Conservation (phyloP, 2,797 vertebrate genomes). For the Enoplosus armatus region DNA sequence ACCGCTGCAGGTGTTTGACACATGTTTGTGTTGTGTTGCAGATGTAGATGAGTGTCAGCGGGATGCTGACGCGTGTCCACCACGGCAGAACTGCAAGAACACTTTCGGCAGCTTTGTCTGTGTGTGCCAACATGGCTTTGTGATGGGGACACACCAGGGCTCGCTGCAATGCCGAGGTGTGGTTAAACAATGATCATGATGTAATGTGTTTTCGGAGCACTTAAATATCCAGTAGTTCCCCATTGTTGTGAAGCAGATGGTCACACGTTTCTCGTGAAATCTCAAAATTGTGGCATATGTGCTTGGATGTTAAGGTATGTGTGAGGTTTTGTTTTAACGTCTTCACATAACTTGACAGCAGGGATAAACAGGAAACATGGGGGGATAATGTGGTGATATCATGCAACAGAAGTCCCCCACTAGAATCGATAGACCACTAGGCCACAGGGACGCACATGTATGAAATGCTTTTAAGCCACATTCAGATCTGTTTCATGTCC, state of each 20-base stretch:
- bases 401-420: slow-evolving; percentile 14
- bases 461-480: slow-evolving; percentile 27
- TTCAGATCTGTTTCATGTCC: slow-evolving; percentile 64
- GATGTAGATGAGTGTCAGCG: slow-evolving; percentile 80
- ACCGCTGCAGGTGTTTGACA: slow-evolving; percentile 15
- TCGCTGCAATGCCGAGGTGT: slow-evolving; percentile 77
- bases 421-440: slow-evolving; percentile 16
- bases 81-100: slow-evolving; percentile 80
- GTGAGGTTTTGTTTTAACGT: neutral
- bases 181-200: neutral
- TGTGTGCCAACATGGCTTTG: slow-evolving; percentile 74
- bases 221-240: neutral
- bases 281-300: neutral
- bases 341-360: slow-evolving; percentile 9
- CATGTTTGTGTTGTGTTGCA: slow-evolving; percentile 61
- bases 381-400: neutral
- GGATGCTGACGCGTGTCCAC: slow-evolving; percentile 62
- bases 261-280: slow-evolving; percentile 34
- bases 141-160: slow-evolving; percentile 71
- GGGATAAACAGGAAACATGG: neutral
- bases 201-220: neutral
- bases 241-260: slow-evolving; percentile 29
- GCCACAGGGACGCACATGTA: slow-evolving; percentile 25
- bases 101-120: slow-evolving; percentile 81
- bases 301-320: neutral